These are phyloP conservation scores for Python bivittatus DNA, from an alignment of 2,113 vertebrate genomes.

Conservation along the genomic window DNA sequence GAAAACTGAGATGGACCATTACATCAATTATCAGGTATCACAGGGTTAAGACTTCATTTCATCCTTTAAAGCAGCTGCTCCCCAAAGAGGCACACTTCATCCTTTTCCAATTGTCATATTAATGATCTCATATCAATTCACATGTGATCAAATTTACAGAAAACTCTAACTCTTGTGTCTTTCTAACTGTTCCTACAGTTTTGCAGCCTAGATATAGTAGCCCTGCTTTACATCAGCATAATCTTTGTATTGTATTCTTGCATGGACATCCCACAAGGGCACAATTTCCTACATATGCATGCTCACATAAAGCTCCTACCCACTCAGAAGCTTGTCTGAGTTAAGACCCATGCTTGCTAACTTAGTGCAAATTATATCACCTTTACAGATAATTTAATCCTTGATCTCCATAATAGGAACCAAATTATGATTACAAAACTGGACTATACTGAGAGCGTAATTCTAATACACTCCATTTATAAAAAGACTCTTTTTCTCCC, in stretches of 20 bases:
- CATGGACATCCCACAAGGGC: not conserved
- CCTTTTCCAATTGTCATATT: not conserved
- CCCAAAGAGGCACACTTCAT: not conserved
- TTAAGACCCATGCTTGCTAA: not conserved
- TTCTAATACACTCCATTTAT: not conserved
- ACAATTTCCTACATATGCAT: not conserved
- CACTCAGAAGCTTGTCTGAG: not conserved
- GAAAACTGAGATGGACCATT: slow-evolving; percentile 73
- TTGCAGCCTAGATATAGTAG: not conserved
- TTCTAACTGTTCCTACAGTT: not conserved
- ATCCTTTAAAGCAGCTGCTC: not conserved
- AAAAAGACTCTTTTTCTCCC: not conserved
- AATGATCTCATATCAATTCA: not conserved
- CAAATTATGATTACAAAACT: slow-evolving; percentile 29
- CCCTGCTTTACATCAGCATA: not conserved
- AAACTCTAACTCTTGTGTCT: not conserved
- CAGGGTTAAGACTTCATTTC: slow-evolving; percentile 45
- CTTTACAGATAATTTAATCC: slow-evolving; percentile 31
- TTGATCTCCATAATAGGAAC: slow-evolving; percentile 9
- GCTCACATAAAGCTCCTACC: not conserved
- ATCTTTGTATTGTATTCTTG: not conserved
- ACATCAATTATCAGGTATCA: slow-evolving; percentile 75
- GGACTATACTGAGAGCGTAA: not conserved
- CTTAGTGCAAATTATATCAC: not conserved
- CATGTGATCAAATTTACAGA: not conserved